A percentile compares a stretch with the other conserved stretches of the same genome.
Conservation (phyloP, 2,113 vertebrate species). For the Sarotherodon lohbergeri region DNA sequence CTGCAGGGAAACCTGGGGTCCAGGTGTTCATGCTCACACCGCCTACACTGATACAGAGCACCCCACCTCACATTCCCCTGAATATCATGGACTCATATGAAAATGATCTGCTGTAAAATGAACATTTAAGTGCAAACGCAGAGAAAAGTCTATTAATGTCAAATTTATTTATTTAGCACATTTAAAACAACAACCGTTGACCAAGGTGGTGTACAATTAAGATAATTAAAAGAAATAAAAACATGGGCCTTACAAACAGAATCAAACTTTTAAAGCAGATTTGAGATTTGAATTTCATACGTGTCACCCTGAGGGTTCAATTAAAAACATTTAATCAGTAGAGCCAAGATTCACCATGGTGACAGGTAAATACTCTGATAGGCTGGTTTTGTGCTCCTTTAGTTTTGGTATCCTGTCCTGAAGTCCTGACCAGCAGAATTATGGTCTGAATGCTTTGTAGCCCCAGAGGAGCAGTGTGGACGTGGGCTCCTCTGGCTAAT, state of each 20-base stretch:
- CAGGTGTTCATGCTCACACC: too few species aligned
- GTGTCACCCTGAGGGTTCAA: not conserved
- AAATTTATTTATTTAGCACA: not conserved
- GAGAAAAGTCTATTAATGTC: not conserved
- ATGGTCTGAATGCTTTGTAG: not conserved
- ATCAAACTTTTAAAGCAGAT: not conserved
- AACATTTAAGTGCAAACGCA: too few species aligned
- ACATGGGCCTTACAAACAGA: not conserved
- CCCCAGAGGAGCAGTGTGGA: too few species aligned
- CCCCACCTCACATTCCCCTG: too few species aligned
- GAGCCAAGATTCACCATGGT: not conserved
- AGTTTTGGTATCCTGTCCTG: not conserved
- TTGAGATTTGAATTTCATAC: not conserved
- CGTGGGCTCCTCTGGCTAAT: too few species aligned
- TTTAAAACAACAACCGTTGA: not conserved
- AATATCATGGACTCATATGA: too few species aligned
- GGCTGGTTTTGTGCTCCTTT: not conserved
- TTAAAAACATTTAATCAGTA: not conserved
- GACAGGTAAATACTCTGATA: not conserved
- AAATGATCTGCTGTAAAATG: too few species aligned
- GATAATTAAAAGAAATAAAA: too few species aligned
- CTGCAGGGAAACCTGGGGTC: too few species aligned
- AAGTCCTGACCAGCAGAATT: not conserved
- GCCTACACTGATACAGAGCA: too few species aligned
- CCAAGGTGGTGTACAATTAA: too few species aligned